Percentiles rank a stretch among this genome's conserved stretches.
These are phyloP conservation scores for Campylomormyrus tamandua DNA, from an alignment of 2,113 vertebrate genomes.

Conservation along the genomic window DNA sequence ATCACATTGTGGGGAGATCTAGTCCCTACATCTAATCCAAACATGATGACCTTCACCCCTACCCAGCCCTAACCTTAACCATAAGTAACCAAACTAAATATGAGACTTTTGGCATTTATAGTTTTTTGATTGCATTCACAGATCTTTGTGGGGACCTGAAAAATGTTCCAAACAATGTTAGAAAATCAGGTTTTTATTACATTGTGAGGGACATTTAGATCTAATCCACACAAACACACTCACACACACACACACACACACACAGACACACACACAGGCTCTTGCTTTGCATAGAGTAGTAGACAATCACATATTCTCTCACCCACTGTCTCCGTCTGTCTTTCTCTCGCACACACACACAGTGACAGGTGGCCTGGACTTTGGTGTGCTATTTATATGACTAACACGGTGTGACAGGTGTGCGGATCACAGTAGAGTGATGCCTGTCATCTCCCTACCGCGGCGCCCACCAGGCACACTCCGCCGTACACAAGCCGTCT, in stretches of 20 bases:
- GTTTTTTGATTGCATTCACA: too few relatives aligned
- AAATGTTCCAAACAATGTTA: not conserved
- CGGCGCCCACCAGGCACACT: not conserved
- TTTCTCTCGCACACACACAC: constrained; percentile 1
- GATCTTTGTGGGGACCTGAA: not conserved
- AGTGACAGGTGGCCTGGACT: constrained; percentile 47
- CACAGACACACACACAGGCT: constrained; percentile 29
- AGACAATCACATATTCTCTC: not conserved
- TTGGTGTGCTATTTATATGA: constrained; percentile 48
- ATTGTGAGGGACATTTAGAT: not conserved
- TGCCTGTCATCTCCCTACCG: constrained; percentile 58
- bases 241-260: not conserved
- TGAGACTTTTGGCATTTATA: too few relatives aligned
- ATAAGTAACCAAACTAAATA: too few relatives aligned
- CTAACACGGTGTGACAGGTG: constrained; percentile 58
- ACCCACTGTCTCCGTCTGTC: not conserved
- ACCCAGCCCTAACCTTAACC: too few relatives aligned
- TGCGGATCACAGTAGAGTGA: constrained; percentile 50
- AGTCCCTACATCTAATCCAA: too few relatives aligned
- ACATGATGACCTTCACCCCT: too few relatives aligned
- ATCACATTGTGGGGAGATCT: too few relatives aligned
- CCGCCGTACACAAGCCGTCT: not conserved
- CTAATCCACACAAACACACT: too few relatives aligned
- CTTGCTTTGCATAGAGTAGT: not conserved
- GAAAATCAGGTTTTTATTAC: not conserved